A percentile compares a stretch with the other conserved stretches of the same genome.
These are phyloP conservation scores for Archilochus colubris DNA, from an alignment of 2,113 vertebrate genomes.

Conservation along the genomic window DNA sequence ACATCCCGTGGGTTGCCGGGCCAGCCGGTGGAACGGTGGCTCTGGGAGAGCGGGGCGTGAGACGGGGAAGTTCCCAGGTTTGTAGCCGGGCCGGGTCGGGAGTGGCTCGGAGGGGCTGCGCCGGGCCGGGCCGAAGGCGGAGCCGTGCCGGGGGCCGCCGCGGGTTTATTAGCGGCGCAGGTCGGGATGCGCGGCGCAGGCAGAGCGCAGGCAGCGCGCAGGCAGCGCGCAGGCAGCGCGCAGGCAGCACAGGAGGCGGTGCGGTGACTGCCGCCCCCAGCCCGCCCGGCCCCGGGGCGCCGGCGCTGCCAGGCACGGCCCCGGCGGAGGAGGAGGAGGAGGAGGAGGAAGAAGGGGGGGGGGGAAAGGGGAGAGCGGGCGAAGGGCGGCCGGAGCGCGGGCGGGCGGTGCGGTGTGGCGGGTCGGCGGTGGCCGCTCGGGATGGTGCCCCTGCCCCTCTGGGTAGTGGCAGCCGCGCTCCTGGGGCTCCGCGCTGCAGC, in stretches of 20 bases:
- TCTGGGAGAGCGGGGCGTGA: no score
- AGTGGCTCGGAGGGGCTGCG: no score
- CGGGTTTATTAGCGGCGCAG: slow-evolving; percentile 49
- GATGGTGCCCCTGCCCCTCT: slow-evolving; percentile 86
- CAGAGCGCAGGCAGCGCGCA: neutral
- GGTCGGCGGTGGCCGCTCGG: slow-evolving; percentile 44
- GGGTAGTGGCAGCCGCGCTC: slow-evolving; percentile 80
- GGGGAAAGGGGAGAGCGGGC: neutral
- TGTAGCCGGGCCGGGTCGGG: neutral
- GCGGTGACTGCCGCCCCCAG: neutral
- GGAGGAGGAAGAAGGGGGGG: neutral
- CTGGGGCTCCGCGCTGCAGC: slow-evolving; percentile 81
- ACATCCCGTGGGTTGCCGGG: no score
- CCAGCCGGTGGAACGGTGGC: no score
- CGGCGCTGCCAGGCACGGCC: no score
- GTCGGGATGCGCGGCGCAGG: neutral
- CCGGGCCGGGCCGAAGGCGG: neutral
- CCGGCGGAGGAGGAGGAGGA: no score
- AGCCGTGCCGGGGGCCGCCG: neutral
- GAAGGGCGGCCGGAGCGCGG: neutral
- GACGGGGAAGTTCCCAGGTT: no score
- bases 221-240: slow-evolving; percentile 23
- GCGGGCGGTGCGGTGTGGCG: neutral
- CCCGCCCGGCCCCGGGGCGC: slow-evolving; percentile 25
- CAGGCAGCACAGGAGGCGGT: slow-evolving; percentile 28